Conservation (phyloP, 2,797 vertebrate genomes). For the Artibeus lituratus region DNA sequence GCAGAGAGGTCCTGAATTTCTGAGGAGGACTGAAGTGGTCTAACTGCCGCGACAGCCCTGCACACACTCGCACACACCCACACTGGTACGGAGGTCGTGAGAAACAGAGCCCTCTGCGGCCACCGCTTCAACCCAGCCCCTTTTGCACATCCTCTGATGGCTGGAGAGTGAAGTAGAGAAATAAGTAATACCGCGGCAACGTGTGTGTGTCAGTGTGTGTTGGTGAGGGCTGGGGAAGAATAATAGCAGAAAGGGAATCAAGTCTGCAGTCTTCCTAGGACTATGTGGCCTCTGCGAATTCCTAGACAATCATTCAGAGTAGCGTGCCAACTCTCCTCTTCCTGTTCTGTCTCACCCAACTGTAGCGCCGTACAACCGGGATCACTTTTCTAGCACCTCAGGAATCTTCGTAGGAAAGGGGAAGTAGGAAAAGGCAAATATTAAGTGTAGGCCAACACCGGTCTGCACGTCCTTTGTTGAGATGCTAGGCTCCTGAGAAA, state of each 20-base stretch:
- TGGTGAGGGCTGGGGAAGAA: neutral
- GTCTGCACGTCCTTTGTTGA: neutral
- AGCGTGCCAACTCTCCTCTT: neutral
- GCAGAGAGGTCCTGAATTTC: neutral
- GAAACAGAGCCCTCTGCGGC: neutral
- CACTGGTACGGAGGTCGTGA: neutral
- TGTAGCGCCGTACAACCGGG: neutral
- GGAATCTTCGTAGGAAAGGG: neutral
- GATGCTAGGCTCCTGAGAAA: neutral
- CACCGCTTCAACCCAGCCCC: neutral
- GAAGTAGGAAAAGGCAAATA: neutral
- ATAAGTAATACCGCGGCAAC: neutral
- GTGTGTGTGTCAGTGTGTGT: neutral
- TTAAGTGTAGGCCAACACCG: neutral
- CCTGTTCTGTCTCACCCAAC: neutral
- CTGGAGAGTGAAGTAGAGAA: neutral
- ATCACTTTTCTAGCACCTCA: neutral
- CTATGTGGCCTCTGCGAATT: neutral
- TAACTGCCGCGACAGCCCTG: neutral
- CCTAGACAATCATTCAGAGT: neutral
- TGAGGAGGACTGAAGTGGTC: neutral
- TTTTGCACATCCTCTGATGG: neutral
- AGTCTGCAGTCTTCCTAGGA: neutral
- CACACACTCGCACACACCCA: neutral
- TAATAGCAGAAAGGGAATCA: neutral